Evolutionary conservation across 1,140 invertebrate genomes (phyloP), one percentile per base, ranked within the genome.

Genomic region (Procambarus clarkii): DNA sequence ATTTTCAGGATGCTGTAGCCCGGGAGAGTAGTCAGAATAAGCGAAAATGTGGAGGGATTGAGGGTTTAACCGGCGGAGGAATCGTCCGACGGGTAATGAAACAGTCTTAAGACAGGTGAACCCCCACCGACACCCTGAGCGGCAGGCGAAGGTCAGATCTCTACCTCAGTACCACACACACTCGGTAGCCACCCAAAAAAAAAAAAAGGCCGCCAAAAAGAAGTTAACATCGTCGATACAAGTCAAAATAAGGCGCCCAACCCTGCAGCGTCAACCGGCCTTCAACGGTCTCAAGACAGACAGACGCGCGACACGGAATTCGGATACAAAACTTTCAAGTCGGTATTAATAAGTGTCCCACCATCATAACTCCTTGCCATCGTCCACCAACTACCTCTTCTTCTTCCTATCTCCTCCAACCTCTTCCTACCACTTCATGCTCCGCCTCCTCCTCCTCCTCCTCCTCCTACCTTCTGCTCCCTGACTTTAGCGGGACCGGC

Each of bases 201-300:
- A 74, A 74, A 74, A 64, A 64, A 64, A 15, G 13, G 60, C 24
- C n/a, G 5, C 69, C 24, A 21, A 34, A 24, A 74, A 74, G 69
- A 74, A 74, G 69, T 74, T 74, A 5, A 21, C 21, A 74, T 74
- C 69, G 69, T 74, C 24, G 69, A 74, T 74, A 74, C 24, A 74
- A 74, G 69, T 74, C 69, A 74, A 74, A 74, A 74, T 74, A 74
- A 74, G 69, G 69, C 69, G 69, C 7, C n/a, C 7, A n/a, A 8
- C 11, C 69, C 69, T 74, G n/a, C 69, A 74, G 69, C 69, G 11
- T 0, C 5, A n/a, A 74, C 4, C 18, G 69, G 69, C 69, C 69
- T 74, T 74, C 69, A 34, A 74, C 50, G 50, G 13, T n/a, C n/a
- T n/a, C 50, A 54, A 54, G 7, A 54, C 50, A 54, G 50, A 54